A percentile compares a stretch with the other conserved stretches of the same genome.
Conservation (phyloP, 1,140 invertebrate genomes). For the Heliconius himera region DNA sequence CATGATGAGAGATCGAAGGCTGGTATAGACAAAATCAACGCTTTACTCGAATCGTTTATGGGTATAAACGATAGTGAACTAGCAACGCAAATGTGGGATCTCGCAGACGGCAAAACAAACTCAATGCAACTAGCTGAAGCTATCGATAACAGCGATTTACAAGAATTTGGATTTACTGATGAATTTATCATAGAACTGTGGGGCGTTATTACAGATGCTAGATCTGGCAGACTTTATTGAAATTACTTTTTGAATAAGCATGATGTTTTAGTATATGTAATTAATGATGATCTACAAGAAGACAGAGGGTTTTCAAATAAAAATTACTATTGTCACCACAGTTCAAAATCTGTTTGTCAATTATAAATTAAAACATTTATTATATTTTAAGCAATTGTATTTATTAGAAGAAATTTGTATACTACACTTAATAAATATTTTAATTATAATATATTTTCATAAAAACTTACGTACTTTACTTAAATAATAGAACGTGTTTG, state of each 20-base stretch:
- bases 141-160: conserved; percentile 95
- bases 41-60: conserved; percentile 95
- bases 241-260: conserved; percentile 1
- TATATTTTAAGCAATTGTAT: neutral
- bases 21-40: conserved; percentile 95
- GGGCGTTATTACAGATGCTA: conserved; percentile 96
- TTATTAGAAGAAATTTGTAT: neutral
- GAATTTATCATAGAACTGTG: conserved; percentile 98
- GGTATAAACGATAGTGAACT: conserved; percentile 97
- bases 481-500: neutral
- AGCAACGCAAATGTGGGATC: conserved; percentile 96
- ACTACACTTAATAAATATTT: neutral
- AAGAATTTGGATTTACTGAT: conserved; percentile 97
- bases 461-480: neutral
- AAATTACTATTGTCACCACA: neutral
- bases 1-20: conserved; percentile 87
- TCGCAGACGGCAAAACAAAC: conserved; percentile 91
- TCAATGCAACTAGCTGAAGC: conserved; percentile 97
- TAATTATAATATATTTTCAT: neutral
- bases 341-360: neutral
- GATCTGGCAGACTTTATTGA: conserved; percentile 85
- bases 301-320: neutral
- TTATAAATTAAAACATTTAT: neutral
- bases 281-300: neutral
- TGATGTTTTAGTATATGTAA: neutral